A percentile compares a stretch with the other conserved stretches of the same genome.
Evolutionary conservation across 1,140 invertebrate genomes (phyloP).

Genomic region (Diuraphis noxia): DNA sequence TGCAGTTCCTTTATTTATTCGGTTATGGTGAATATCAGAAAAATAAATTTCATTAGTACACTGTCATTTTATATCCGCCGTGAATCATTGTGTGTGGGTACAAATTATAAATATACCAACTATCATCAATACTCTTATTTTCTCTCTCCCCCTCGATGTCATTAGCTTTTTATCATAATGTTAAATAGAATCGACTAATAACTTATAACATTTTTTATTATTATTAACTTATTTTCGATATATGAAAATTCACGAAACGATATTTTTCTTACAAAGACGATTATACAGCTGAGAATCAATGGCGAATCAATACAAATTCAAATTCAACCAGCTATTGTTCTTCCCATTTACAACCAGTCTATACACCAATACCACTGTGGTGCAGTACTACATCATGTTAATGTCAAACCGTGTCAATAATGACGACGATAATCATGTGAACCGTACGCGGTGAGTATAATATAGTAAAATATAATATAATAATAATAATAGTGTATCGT

Average conservation of each 20-base stretch:
- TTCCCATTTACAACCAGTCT: not conserved
- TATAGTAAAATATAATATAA: not conserved
- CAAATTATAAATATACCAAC: not conserved
- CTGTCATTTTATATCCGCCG: conserved; percentile 2
- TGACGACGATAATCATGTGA: conserved; percentile 34
- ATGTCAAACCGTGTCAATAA: conserved; percentile 20
- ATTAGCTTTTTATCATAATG: too few relatives aligned
- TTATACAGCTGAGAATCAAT: not conserved
- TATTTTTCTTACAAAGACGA: not conserved
- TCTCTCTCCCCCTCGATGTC: not conserved
- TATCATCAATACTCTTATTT: not conserved
- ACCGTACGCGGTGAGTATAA: not conserved
- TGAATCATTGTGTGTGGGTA: not conserved
- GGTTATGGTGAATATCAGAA: not conserved
- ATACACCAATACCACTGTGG: too few relatives aligned
- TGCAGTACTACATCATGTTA: conserved; percentile 34
- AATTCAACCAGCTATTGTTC: conserved; percentile 3
- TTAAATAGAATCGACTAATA: too few relatives aligned
- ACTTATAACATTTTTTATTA: not conserved
- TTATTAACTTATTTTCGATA: not conserved
- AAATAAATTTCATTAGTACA: conserved; percentile 40
- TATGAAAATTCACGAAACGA: not conserved
- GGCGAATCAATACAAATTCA: not conserved
- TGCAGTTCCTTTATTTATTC: conserved; percentile 32
- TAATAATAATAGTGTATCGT: not conserved